Base-by-base conservation (phyloP, 2,888 invertebrate genomes). In the Himalopsyche tibetana region DNA sequence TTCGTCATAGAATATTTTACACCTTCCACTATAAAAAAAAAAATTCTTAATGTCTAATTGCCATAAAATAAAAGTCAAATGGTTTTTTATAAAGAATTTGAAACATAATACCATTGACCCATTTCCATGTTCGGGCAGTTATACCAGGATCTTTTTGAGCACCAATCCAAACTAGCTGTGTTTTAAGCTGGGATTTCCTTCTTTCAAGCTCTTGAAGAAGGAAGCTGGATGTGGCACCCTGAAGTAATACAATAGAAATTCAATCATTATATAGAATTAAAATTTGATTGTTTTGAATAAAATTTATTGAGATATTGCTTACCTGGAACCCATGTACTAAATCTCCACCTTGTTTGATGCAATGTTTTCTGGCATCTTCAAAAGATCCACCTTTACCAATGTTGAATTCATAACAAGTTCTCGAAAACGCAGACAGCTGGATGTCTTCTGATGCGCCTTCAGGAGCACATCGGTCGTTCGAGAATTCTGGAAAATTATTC, bases 81-180 rank as follows among this genome's bases (percentile, higher is more conserved):
- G 51, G 15, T 15, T 15, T 51, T 51, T 3, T 51, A 11, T 0
- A 11, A 51, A 3, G 4, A 42, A 42, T 42, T 42, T 42, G 51
- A 79, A 55, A 51, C 45, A 11, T 80, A 94, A 94, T 92, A 97
- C 97, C 97, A 91, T 97, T 95, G 45, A 97, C 97, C 97, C 97
- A 98, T 91, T 96, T 96, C 97, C 98, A 98, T 0, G 96, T 96
- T 88, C 96, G 94, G 0, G 96, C 95, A 0, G 96, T 96, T 86
- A 96, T 93, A 42, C 96, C 95, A 0, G 97, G 97, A 89, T 98
- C 98, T 90, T 97, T 97, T 90, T 96, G 96, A 0, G 97, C 98
- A 0, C 98, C 98, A 89, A 98, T 96, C 98, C 98, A 98, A 4
- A 98, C 97, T 87, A 98, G 92, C 90, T 97, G 97, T 0, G 98